Evolutionary conservation across 2,888 invertebrate genomes (phyloP), one percentile per base, ranked within the genome.

Genomic region (Rugalucina vietnamica): DNA sequence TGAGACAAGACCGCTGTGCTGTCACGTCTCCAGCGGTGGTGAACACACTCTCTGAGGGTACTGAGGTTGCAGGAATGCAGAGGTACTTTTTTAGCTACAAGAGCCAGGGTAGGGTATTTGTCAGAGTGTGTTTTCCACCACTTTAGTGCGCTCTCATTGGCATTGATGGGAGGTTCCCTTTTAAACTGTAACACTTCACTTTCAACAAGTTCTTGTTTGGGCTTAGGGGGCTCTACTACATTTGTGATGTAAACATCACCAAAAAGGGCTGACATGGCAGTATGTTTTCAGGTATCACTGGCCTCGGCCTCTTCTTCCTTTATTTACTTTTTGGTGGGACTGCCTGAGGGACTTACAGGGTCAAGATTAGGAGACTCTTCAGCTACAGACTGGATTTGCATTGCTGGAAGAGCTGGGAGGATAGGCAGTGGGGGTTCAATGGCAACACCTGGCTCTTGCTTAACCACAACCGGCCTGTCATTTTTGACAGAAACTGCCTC

Each of bases 11-110:
- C 18, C 78, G 29, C 27, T 70, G 70, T 50, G 78, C 78, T 24
- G 78, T 71, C 24, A 78, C 54, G 36, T 78, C 78, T n/a, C 78
- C 78, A 27, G 78, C 78, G n/a, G 71, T 78, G 5, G 57, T 71
- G 34, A 78, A 78, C 1, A 78, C 78, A n/a, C 78, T 21, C 50
- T 78, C 78, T 24, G 78, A 78, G 4, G 78, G 71, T 4, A 78
- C 71, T 0, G 71, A 71, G n/a, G 71, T 78, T 4, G 78, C 70
- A 32, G 70, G 78, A 71, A 71, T 54, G 8, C 70, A 49, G 0
- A 78, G 27, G 36, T 71, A 78, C n/a, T 49, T 37, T 43, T 43
- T 43, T 76, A 32, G 76, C 76, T 10, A 76, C 5, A 39, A 4
- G 39, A 32, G 60, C 29, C 24, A 76, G 69, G 34, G 2, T 69